Conservation (phyloP, 2,888 invertebrate species). For the Blastobasis lacticolella region DNA sequence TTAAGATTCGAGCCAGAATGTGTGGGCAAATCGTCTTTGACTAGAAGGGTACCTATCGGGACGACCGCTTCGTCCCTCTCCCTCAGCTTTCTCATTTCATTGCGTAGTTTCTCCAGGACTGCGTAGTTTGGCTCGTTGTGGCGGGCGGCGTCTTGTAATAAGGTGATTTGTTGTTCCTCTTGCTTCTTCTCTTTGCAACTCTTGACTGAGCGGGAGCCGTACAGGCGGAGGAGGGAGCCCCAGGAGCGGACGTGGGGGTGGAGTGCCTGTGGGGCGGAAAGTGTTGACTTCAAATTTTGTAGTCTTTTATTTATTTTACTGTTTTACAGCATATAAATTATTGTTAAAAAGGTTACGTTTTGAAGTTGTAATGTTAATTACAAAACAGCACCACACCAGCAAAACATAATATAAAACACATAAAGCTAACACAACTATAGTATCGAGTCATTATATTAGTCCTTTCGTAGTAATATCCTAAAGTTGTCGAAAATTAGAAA, state of each 20-base stretch:
- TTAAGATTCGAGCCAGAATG: slow-evolving; percentile 85
- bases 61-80: slow-evolving; percentile 76
- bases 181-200: slow-evolving; percentile 93
- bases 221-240: slow-evolving; percentile 94
- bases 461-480: no score
- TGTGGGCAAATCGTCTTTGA: slow-evolving; percentile 76
- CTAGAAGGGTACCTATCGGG: slow-evolving; percentile 70
- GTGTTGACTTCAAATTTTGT: neutral
- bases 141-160: slow-evolving; percentile 86
- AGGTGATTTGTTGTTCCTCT: slow-evolving; percentile 93
- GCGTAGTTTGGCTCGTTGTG: slow-evolving; percentile 94
- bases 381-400: no score
- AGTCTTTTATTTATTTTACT: no score
- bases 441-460: no score
- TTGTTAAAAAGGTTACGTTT: no score
- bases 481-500: no score
- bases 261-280: slow-evolving; percentile 74
- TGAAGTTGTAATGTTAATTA: no score
- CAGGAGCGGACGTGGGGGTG: slow-evolving; percentile 96
- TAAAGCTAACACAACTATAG: no score
- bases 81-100: slow-evolving; percentile 86
- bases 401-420: no score
- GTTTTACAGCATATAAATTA: no score
- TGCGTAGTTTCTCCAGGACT: slow-evolving; percentile 87
- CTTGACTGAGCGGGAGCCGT: slow-evolving; percentile 93